A percentile compares a stretch with the other conserved stretches of the same genome.
Conservation (phyloP, 2,888 invertebrate species). For the Mycalesis mineus region DNA sequence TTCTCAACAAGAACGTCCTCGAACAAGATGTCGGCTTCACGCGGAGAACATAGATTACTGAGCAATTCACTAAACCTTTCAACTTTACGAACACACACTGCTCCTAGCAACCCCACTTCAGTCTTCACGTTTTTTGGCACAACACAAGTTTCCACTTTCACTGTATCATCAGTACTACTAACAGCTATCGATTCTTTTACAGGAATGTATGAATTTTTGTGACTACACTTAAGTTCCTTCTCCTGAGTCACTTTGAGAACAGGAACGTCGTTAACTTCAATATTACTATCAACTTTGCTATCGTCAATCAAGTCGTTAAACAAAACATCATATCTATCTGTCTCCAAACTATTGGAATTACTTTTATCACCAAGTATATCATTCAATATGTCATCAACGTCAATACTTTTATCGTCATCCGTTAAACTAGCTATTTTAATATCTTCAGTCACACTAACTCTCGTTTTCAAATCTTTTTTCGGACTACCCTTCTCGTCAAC, state of each 20-base stretch:
- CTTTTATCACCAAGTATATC: constrained; percentile 56
- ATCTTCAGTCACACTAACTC: constrained; percentile 44
- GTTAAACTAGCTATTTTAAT: constrained; percentile 42
- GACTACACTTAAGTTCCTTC: constrained; percentile 52
- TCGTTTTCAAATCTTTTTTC: constrained; percentile 44
- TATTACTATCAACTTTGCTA: constrained; percentile 34
- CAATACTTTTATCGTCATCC: constrained; percentile 40
- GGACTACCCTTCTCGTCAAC: constrained; percentile 52
- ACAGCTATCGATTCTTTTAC: constrained; percentile 44
- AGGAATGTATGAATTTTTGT: constrained; percentile 54
- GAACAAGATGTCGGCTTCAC: constrained; percentile 68
- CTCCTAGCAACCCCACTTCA: constrained; percentile 61
- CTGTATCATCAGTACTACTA: constrained; percentile 44
- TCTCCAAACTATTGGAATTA: constrained; percentile 50
- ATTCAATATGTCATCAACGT: constrained; percentile 61
- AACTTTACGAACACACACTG: constrained; percentile 73
- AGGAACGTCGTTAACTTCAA: constrained; percentile 43
- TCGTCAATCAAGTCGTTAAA: constrained; percentile 58
- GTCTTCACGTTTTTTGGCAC: constrained; percentile 60
- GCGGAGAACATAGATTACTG: constrained; percentile 71
- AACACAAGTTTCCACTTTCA: constrained; percentile 58
- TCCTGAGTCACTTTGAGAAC: constrained; percentile 31
- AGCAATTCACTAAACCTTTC: constrained; percentile 75
- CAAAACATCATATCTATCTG: constrained; percentile 61
- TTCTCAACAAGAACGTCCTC: constrained; percentile 70